Conservation (phyloP, 1,140 invertebrate genomes). For the Steinernema feltiae region DNA sequence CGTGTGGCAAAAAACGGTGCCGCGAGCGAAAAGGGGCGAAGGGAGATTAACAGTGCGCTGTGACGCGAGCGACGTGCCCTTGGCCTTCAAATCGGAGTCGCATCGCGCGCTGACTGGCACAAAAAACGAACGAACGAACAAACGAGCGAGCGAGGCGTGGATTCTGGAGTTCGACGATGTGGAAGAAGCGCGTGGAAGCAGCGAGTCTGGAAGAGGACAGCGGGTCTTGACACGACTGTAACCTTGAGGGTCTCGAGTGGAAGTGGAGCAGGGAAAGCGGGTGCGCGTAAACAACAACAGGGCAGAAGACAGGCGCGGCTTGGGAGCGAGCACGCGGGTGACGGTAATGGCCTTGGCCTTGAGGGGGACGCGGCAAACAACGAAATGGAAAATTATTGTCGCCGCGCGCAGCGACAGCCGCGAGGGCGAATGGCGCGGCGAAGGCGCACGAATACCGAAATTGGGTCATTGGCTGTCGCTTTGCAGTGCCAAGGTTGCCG, state of each 20-base stretch:
- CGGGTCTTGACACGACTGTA: too few species aligned
- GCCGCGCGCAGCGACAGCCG: conserved; percentile 5
- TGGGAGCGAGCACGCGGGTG: too few species aligned
- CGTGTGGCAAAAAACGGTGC: not conserved
- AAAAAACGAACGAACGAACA: not conserved
- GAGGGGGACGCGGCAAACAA: conserved; percentile 6
- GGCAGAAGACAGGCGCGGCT: too few species aligned
- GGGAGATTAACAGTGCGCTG: conserved; percentile 7
- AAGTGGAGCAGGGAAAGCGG: not conserved
- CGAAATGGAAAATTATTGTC: conserved; percentile 15
- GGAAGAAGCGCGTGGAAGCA: not conserved
- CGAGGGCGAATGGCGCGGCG: conserved; percentile 5
- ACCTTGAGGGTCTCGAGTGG: not conserved
- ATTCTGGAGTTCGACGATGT: not conserved
- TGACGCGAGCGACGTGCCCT: not conserved
- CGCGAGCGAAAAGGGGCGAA: not conserved
- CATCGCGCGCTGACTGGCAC: conserved; percentile 5
- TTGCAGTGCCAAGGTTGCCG: conserved; percentile 13
- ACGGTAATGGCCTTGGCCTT: conserved; percentile 11
- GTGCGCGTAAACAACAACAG: too few species aligned
- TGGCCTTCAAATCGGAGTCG: conserved; percentile 2
- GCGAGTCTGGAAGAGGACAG: not conserved
- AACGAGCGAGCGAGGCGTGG: not conserved
- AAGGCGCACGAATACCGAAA: not conserved
- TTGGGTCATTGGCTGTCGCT: conserved; percentile 13